These are phyloP conservation scores for Napeogenes inachia DNA, from an alignment of 2,888 invertebrate genomes.

Conservation along the genomic window DNA sequence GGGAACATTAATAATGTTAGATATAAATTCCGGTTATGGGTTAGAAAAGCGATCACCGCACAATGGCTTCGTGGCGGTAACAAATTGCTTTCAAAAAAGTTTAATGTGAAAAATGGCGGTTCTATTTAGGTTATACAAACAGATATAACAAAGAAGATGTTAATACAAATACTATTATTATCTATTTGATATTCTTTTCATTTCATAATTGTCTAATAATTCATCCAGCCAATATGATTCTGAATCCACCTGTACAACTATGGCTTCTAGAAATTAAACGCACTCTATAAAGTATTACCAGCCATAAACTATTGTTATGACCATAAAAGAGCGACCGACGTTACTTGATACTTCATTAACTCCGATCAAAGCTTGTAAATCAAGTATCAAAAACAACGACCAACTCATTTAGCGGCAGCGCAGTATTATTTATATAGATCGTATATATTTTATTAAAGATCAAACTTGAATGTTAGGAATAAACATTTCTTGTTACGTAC, in stretches of 20 bases:
- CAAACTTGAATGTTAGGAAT: too few relatives aligned
- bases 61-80: conserved; percentile 46
- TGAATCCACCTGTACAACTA: too few relatives aligned
- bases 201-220: too few relatives aligned
- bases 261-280: too few relatives aligned
- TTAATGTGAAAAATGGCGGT: conserved; percentile 54
- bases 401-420: conserved; percentile 48
- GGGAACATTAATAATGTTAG: conserved; percentile 67
- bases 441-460: too few relatives aligned
- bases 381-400: conserved; percentile 67
- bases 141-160: not conserved
- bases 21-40: conserved; percentile 71
- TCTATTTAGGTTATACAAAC: conserved; percentile 5
- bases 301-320: conserved; percentile 17
- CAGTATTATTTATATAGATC: too few relatives aligned
- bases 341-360: conserved; percentile 57
- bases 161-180: too few relatives aligned
- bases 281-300: not conserved
- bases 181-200: too few relatives aligned
- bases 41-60: conserved; percentile 54
- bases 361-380: conserved; percentile 60
- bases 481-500: too few relatives aligned
- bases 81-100: conserved; percentile 63
- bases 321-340: conserved; percentile 22
- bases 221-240: too few relatives aligned